phyloP scores from a whole-genome alignment of 2,888 invertebrate genomes.

The Nymphalis c-album region DNA sequence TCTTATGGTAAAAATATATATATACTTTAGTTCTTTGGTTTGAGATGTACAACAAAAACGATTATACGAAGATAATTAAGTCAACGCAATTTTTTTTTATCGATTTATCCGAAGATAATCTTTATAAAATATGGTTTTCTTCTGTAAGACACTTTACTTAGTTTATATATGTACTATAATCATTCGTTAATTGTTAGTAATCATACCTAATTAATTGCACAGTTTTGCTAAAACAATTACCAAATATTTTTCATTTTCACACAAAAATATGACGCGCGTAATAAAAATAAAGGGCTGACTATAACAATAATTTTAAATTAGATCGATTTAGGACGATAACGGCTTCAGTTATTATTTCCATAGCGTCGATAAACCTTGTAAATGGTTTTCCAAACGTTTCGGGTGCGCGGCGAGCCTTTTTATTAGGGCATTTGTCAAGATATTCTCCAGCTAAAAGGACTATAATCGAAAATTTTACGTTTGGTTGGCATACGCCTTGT shows the following conservation, averaged over 20 bases:
- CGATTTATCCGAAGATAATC: not conserved
- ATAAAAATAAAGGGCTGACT: constrained; percentile 76
- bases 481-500: constrained; percentile 67
- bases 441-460: constrained; percentile 69
- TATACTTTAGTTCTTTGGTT: too few species aligned
- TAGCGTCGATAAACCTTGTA: constrained; percentile 79
- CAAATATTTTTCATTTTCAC: not conserved
- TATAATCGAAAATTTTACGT: constrained; percentile 76
- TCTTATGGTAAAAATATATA: too few species aligned
- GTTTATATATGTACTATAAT: too few species aligned
- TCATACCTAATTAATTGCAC: too few species aligned
- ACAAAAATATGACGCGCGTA: constrained; percentile 39
- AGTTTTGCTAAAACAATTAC: not conserved
- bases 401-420: constrained; percentile 73
- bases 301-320: constrained; percentile 80
- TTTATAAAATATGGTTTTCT: too few species aligned
- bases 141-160: too few species aligned
- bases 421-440: constrained; percentile 80
- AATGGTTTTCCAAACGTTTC: constrained; percentile 80
- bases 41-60: too few species aligned
- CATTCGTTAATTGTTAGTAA: too few species aligned
- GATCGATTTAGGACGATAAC: constrained; percentile 79
- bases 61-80: not conserved
- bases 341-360: constrained; percentile 80
- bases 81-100: not conserved